phyloP scores from a whole-genome alignment of 2,888 invertebrate species.

The Erynnis tages region DNA sequence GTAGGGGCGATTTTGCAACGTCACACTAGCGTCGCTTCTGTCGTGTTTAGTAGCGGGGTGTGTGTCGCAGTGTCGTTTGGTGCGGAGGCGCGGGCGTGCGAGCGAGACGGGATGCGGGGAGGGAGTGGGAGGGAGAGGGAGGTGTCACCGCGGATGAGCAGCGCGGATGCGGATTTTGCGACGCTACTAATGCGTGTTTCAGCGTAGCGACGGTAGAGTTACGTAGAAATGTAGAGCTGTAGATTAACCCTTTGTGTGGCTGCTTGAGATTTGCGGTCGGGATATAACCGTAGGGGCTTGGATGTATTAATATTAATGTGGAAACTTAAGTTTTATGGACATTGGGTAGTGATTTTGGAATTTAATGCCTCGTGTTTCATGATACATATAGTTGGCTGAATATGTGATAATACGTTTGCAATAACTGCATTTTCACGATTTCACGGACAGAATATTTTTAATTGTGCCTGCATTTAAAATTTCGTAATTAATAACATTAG shows the following conservation, averaged over 20 bases:
- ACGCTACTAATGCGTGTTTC: slow-evolving; percentile 62
- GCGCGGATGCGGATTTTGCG: slow-evolving; percentile 61
- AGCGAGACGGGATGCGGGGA: slow-evolving; percentile 60
- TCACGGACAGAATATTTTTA: no score
- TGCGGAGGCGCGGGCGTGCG: slow-evolving; percentile 59
- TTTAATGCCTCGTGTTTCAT: background rate
- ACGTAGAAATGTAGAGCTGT: slow-evolving; percentile 10
- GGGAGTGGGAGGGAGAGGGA: slow-evolving; percentile 67
- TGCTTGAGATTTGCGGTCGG: slow-evolving; percentile 16
- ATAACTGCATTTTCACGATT: no score
- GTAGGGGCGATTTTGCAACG: slow-evolving; percentile 62
- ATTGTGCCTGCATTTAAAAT: no score
- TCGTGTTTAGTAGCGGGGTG: slow-evolving; percentile 49
- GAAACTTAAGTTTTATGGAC: background rate
- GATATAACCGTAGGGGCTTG: slow-evolving; percentile 3
- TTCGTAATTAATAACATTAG: no score
- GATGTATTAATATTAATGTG: slow-evolving; percentile 7
- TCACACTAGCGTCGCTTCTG: slow-evolving; percentile 53
- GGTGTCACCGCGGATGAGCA: slow-evolving; percentile 76
- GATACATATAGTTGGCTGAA: no score
- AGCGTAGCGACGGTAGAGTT: slow-evolving; percentile 14
- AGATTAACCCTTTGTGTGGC: slow-evolving; percentile 24
- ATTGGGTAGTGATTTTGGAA: background rate
- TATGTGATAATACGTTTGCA: no score
- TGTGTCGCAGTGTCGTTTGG: slow-evolving; percentile 74